These are phyloP conservation scores for Meteorus cinctellus DNA, from an alignment of 2,888 invertebrate genomes.

Conservation along the genomic window DNA sequence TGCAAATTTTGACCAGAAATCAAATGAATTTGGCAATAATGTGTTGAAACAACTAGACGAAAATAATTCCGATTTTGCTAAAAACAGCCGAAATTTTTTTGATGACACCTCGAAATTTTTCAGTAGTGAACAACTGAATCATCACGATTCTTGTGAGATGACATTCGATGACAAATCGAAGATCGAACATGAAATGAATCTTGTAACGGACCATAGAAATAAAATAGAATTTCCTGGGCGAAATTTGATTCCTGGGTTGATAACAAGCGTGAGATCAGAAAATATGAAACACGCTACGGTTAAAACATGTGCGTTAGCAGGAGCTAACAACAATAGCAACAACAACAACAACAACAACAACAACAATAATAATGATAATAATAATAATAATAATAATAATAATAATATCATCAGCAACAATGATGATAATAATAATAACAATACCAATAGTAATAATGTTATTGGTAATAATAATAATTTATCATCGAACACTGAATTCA, in stretches of 20 bases:
- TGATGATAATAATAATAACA: conserved; percentile 2
- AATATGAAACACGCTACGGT: not conserved
- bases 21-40: conserved; percentile 49
- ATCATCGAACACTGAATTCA: conserved; percentile 59
- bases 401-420: conserved; percentile 3
- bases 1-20: conserved; percentile 57
- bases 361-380: not conserved
- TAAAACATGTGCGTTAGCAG: not conserved
- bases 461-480: conserved; percentile 51
- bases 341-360: not conserved
- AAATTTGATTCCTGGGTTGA: conserved; percentile 59
- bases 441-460: not conserved
- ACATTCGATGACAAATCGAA: conserved; percentile 63
- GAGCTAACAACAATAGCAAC: conserved; percentile 13
- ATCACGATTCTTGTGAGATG: conserved; percentile 51
- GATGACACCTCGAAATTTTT: conserved; percentile 57
- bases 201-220: conserved; percentile 58
- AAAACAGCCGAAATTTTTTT: conserved; percentile 62
- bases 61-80: conserved; percentile 59
- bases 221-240: conserved; percentile 63
- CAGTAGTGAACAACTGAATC: conserved; percentile 42
- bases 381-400: not conserved
- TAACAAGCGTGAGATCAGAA: conserved; percentile 47
- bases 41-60: conserved; percentile 61
- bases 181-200: conserved; percentile 53